Conservation (phyloP, 2,797 vertebrate species). For the Argentina silus region DNA sequence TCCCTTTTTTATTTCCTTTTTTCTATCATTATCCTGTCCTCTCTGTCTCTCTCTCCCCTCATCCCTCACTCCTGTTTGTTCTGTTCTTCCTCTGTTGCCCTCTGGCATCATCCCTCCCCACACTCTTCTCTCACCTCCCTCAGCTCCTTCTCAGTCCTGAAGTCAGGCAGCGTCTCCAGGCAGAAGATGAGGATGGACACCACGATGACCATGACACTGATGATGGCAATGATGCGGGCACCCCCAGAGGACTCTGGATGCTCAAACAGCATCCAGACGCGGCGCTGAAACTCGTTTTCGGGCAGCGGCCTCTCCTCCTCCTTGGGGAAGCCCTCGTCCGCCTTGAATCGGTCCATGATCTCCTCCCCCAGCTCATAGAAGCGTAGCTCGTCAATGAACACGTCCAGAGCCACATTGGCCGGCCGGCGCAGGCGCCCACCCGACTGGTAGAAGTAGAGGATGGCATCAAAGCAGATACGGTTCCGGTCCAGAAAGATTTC, state of each 20-base stretch:
- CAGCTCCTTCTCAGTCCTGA: slow-evolving; percentile 82
- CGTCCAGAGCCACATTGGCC: slow-evolving; percentile 87
- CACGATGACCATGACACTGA: slow-evolving; percentile 94
- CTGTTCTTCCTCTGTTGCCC: neutral
- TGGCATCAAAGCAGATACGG: slow-evolving; percentile 90
- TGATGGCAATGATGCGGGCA: slow-evolving; percentile 88
- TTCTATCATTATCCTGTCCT: neutral
- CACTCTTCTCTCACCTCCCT: slow-evolving; percentile 72
- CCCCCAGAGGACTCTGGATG: slow-evolving; percentile 90
- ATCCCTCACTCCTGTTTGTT: neutral
- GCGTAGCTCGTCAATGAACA: slow-evolving; percentile 91
- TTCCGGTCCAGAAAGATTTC: slow-evolving; percentile 94
- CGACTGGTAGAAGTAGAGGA: slow-evolving; percentile 95
- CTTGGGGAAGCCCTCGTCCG: slow-evolving; percentile 88
- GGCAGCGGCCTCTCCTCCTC: slow-evolving; percentile 84
- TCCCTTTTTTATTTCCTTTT: neutral
- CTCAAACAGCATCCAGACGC: slow-evolving; percentile 92
- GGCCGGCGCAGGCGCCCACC: slow-evolving; percentile 88
- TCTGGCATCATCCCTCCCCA: neutral
- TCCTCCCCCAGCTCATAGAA: slow-evolving; percentile 92
- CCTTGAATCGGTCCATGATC: slow-evolving; percentile 84
- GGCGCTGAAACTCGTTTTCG: slow-evolving; percentile 72
- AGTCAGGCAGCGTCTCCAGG: slow-evolving; percentile 93
- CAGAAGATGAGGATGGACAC: slow-evolving; percentile 97
- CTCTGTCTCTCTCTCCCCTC: neutral